phyloP scores from a whole-genome alignment of 2,113 vertebrate genomes.

The Triplophysa rosa region DNA sequence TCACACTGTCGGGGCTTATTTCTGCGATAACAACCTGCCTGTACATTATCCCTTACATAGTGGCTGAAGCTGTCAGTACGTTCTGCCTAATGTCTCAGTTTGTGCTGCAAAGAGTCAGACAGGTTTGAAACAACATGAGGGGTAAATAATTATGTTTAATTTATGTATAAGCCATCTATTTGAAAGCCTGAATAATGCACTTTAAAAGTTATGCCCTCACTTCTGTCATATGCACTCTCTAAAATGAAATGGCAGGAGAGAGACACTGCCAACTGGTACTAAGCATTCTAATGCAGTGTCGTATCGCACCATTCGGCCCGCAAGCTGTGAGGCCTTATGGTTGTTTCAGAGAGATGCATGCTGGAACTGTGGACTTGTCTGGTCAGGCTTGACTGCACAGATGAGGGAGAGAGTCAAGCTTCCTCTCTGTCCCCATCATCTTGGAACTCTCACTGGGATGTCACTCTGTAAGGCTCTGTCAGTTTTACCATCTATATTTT shows the following conservation, averaged over 20 bases:
- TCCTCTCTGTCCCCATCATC: conserved; percentile 33
- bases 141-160: too few species aligned
- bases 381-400: conserved; percentile 50
- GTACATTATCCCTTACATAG: too few species aligned
- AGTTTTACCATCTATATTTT: conserved; percentile 17
- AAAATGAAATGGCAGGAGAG: conserved; percentile 43
- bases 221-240: conserved; percentile 39
- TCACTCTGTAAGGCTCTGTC: conserved; percentile 19
- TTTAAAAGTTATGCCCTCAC: conserved; percentile 40
- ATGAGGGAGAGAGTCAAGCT: conserved; percentile 32
- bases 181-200: conserved; percentile 1
- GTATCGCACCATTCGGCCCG: conserved; percentile 55
- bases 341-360: conserved; percentile 42
- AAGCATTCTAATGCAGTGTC: conserved; percentile 55
- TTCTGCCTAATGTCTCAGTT: too few species aligned
- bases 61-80: too few species aligned
- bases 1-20: too few species aligned
- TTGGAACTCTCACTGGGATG: conserved; percentile 9
- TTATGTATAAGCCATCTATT: too few species aligned
- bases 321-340: conserved; percentile 62
- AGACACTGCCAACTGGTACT: conserved; percentile 50
- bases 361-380: conserved; percentile 30
- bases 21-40: too few species aligned
- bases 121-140: too few species aligned
- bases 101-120: too few species aligned